Evolutionary conservation across 2,888 invertebrate species (phyloP), one percentile per base, ranked within the genome.

Genomic region (Himalopsyche anomala): DNA sequence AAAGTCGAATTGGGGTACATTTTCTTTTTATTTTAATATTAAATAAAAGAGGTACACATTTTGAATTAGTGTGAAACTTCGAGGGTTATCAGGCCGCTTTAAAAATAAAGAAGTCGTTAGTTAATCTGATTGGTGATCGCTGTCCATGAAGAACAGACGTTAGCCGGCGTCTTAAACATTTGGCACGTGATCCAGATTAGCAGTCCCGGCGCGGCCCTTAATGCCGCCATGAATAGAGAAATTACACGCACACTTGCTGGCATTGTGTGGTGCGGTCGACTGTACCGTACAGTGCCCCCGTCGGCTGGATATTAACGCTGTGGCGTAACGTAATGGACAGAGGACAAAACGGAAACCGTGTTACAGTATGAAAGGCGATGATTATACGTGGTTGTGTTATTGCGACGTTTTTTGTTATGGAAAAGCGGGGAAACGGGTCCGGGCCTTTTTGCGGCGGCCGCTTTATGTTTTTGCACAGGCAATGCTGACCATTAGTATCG

Each of bases 181-280:
- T 62, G 81, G 86, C 84, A 81, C 86, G 84, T 84, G 86, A 83
- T 81, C 86, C 80, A 69, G 81, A 86, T 86, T 86, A 86, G 84
- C 81, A 83, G 62, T 62, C 62, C 62, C 62, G 62, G 62, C 62
- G 62, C 62, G 85, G 69, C 84, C 83, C 62, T 56, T 86, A 83
- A 83, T 84, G 80, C 62, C 84, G 42, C 83, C 80, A 84, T 84
- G 84, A 86, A 86, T 86, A 69, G 86, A 83, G 83, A 84, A 86
- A 86, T 86, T 86, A 86, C 86, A 80, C 81, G 81, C 86, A 45
- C 80, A 62, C 62, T 62, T 62, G 62, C 62, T 11, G 62, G 19
- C 62, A 62, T 62, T 62, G 62, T 62, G 28, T 19, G 28, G 62
- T 28, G 62, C 8, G 62, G 62, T 19, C 62, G 62, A 62, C 62